Evolutionary conservation across 2,113 vertebrate species (phyloP).

Genomic region (Panthera leo): DNA sequence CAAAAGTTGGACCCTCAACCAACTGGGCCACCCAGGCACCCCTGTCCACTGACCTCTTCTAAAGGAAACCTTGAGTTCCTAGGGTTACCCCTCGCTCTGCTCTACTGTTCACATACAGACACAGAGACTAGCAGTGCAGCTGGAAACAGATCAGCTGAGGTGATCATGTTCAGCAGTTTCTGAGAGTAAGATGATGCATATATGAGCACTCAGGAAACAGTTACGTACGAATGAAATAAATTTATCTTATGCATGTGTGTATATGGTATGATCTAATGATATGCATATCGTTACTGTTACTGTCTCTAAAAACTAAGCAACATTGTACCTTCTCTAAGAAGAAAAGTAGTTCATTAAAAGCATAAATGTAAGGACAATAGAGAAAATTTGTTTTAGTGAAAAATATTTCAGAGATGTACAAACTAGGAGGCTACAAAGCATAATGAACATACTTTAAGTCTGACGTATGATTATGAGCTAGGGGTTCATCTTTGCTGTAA

Average conservation of each 20-base stretch:
- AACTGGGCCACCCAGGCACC: too few relatives aligned
- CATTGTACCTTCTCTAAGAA: not conserved
- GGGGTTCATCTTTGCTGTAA: not conserved
- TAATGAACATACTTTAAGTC: not conserved
- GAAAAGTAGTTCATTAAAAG: not conserved
- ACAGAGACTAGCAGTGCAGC: not conserved
- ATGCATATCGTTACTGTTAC: too few relatives aligned
- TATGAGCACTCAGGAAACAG: not conserved
- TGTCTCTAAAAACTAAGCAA: not conserved
- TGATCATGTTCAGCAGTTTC: not conserved
- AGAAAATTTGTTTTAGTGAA: not conserved
- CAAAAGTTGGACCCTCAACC: too few relatives aligned
- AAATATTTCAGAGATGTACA: not conserved
- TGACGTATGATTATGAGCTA: not conserved
- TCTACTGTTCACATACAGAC: not conserved
- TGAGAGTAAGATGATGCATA: not conserved
- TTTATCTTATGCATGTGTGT: not conserved
- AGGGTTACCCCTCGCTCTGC: not conserved
- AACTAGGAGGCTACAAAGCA: not conserved
- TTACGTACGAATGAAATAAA: not conserved
- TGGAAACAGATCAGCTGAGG: not conserved
- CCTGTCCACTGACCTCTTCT: not conserved
- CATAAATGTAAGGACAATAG: not conserved
- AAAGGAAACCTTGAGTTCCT: not conserved
- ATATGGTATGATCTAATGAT: not conserved